Base-by-base conservation (phyloP, 2,113 vertebrate species). In the Mustelus asterias region DNA sequence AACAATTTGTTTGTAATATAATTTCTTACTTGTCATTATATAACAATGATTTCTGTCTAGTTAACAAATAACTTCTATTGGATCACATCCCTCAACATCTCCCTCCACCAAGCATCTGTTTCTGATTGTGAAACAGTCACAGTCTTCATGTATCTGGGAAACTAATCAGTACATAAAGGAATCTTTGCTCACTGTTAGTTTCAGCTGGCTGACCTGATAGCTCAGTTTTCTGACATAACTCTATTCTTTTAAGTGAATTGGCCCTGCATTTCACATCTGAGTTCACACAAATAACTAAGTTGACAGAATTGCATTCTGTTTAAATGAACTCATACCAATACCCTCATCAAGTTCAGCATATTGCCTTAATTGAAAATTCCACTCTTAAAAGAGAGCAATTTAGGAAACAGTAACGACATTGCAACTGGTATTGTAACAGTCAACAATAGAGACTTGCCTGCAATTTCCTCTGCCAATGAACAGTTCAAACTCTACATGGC, bases 101-200 rank as follows among this genome's bases (percentile, higher is more conserved):
- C 67, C 29, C 20, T 44, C 67, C 10, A 95, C 22, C 41, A 95
- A 94, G 67, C 67, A 95, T 95, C 41, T 95, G 93, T 70, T 95
- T 16, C 22, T 58, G 24, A 48, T 95, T 95, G 44, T 16, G 69
- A 9, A 72, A 44, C 65, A 95, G 93, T 65, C 60, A 29, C 48
- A 70, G 67, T 95, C 63, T 94, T 44, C 22, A 24, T 5, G 44
- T 89, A 26, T 58, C 93, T 95, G n/a, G 37, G 48, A 92, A 95
- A 69, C 24, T 20, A 67, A 94, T 18, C 65, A 69, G 26, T 26
- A 10, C 65, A 69, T 72, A 95, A 95, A 69, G 48, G 67, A 72
- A 70, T 72, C 3, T 95, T 48, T 48, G 44, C 89, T 92, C 58
- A 65, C 29, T 54, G 90, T 65, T 93, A 16, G 65, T 41, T 69